Evolutionary conservation across 2,888 invertebrate species (phyloP).

Genomic region (Scaptomyza caliginosa): DNA sequence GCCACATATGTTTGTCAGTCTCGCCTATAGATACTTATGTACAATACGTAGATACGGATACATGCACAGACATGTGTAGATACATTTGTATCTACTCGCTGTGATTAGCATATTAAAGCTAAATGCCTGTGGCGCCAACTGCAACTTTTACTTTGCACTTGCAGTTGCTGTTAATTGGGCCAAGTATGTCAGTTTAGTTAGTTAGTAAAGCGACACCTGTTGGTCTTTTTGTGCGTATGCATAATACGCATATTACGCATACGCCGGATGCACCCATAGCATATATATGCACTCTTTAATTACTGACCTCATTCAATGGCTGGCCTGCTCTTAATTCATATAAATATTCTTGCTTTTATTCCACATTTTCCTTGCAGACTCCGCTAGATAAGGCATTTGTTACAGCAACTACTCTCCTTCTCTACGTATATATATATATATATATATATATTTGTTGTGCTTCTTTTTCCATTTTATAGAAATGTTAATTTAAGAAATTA

Average conservation of each 20-base stretch:
- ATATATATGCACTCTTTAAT: slow-evolving; percentile 2
- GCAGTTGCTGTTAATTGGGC: slow-evolving; percentile 9
- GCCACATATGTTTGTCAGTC: slow-evolving; percentile 53
- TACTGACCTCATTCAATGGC: slow-evolving; percentile 37
- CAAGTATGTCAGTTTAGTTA: not conserved
- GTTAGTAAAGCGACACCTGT: not conserved
- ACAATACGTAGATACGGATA: not conserved
- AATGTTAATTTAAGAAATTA: slow-evolving; percentile 75
- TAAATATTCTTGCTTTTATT: slow-evolving; percentile 4
- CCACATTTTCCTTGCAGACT: slow-evolving; percentile 26
- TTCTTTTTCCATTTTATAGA: slow-evolving; percentile 12
- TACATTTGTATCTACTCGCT: slow-evolving; percentile 25
- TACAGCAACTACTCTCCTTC: slow-evolving; percentile 2
- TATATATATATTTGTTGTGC: not conserved
- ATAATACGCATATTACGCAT: slow-evolving; percentile 30
- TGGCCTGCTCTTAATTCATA: slow-evolving; percentile 18
- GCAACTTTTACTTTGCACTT: slow-evolving; percentile 4
- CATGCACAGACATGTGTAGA: slow-evolving; percentile 2
- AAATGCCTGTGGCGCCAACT: slow-evolving; percentile 40
- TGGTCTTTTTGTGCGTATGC: slow-evolving; percentile 34
- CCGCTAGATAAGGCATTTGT: slow-evolving; percentile 28
- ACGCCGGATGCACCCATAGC: slow-evolving; percentile 31
- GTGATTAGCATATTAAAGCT: slow-evolving; percentile 45
- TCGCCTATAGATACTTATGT: slow-evolving; percentile 14
- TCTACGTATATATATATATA: no score